Evolutionary conservation across 2,113 vertebrate genomes (phyloP).

Genomic region (Percina caprodes): DNA sequence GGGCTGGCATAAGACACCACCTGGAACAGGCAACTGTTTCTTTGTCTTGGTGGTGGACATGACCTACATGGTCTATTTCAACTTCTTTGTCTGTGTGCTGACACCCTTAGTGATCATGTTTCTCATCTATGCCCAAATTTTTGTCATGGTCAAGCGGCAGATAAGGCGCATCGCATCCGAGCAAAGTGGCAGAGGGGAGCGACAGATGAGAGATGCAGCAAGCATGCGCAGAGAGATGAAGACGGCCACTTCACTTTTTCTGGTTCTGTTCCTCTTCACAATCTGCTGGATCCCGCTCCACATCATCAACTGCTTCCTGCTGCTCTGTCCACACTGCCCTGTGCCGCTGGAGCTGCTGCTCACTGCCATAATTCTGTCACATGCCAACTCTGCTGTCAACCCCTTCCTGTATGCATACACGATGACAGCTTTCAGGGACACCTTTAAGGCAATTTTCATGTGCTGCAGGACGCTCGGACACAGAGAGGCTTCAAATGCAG

Average conservation of each 20-base stretch:
- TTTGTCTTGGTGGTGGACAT: slow-evolving; percentile 77
- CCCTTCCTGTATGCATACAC: slow-evolving; percentile 85
- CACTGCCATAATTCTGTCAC: slow-evolving; percentile 83
- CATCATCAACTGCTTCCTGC: slow-evolving; percentile 84
- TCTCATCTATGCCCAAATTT: slow-evolving; percentile 77
- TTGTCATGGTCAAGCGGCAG: slow-evolving; percentile 70
- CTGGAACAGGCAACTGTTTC: slow-evolving; percentile 73
- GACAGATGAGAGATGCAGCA: slow-evolving; percentile 32
- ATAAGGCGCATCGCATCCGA: slow-evolving; percentile 61
- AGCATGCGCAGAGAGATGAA: slow-evolving; percentile 74
- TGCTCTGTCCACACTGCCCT: slow-evolving; percentile 76
- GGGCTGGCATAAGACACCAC: slow-evolving; percentile 79
- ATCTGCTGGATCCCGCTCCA: slow-evolving; percentile 86
- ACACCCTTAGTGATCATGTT: slow-evolving; percentile 77
- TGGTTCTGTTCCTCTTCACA: slow-evolving; percentile 83
- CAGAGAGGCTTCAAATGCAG: slow-evolving; percentile 26
- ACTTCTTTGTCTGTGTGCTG: slow-evolving; percentile 74
- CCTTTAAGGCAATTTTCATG: slow-evolving; percentile 82
- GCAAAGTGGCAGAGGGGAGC: slow-evolving; percentile 40
- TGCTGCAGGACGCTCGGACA: slow-evolving; percentile 58
- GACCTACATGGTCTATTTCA: slow-evolving; percentile 83
- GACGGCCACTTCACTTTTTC: slow-evolving; percentile 79
- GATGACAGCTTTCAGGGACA: slow-evolving; percentile 82
- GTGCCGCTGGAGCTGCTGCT: slow-evolving; percentile 81
- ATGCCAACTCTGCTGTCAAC: slow-evolving; percentile 85